These are phyloP conservation scores for Geococcyx californianus DNA, from an alignment of 2,113 vertebrate species.

Conservation along the genomic window DNA sequence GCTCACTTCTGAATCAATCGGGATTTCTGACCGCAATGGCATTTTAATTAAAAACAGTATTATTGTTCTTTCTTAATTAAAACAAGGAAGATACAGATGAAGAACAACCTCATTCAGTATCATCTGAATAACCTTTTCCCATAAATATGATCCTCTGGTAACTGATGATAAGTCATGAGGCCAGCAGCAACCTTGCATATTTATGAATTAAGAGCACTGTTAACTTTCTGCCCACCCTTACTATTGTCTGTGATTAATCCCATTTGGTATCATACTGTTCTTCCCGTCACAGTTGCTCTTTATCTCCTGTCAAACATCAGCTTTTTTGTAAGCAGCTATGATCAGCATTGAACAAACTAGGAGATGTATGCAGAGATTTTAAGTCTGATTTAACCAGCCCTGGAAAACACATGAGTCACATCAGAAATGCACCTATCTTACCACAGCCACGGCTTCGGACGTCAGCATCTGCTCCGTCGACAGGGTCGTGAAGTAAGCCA, in stretches of 20 bases:
- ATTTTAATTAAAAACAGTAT: background rate
- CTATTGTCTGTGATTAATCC: background rate
- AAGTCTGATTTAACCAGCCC: background rate
- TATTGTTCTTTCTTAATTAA: conserved; percentile 15
- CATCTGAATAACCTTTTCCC: conserved; percentile 8
- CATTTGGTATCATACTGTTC: background rate
- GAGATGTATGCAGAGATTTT: background rate
- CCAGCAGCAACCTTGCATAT: background rate
- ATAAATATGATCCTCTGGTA: background rate
- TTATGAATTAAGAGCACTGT: background rate
- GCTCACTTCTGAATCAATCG: background rate
- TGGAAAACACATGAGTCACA: background rate
- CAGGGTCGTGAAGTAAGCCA: conserved; percentile 98
- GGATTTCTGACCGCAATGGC: background rate
- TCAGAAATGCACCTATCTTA: conserved; percentile 62
- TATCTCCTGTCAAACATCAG: background rate
- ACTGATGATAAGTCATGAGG: background rate
- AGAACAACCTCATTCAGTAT: background rate
- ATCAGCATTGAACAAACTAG: background rate
- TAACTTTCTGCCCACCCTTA: background rate
- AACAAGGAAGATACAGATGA: background rate
- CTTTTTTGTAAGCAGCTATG: background rate
- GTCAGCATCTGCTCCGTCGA: conserved; percentile 84
- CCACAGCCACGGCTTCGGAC: conserved; percentile 94
- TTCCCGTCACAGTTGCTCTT: background rate